These are phyloP conservation scores for Turritopsis dohrnii DNA, from an alignment of 30 jellyfish, hydroid and myxozoan genomes.

Conservation along the genomic window DNA sequence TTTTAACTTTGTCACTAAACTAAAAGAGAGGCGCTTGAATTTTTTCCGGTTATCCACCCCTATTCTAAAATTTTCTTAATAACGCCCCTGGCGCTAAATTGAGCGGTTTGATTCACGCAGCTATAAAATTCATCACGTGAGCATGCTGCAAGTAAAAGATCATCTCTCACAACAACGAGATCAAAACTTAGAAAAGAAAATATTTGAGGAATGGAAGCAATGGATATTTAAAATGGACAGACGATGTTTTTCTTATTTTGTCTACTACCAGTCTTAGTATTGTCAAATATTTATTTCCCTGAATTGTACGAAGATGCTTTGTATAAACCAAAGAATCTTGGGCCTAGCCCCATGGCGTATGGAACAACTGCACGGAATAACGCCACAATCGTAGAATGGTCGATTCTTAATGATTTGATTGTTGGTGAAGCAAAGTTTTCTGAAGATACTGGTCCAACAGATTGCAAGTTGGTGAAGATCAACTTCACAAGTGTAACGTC, in stretches of 20 bases:
- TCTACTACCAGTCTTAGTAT: background rate
- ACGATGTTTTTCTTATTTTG: background rate
- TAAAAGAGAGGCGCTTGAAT: too few species aligned
- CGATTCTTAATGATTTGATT: conserved; percentile 52
- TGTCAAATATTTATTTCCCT: conserved; percentile 75
- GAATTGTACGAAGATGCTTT: conserved; percentile 89
- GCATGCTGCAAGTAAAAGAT: background rate
- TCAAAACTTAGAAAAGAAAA: background rate
- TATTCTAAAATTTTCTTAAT: too few species aligned
- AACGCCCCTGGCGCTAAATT: too few species aligned
- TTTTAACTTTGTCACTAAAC: too few species aligned
- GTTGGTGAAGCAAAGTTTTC: conserved; percentile 75
- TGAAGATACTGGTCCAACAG: conserved; percentile 80
- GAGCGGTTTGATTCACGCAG: background rate
- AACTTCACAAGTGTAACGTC: conserved; percentile 51
- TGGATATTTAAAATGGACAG: background rate
- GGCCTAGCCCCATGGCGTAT: conserved; percentile 91
- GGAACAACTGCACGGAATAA: conserved; percentile 61
- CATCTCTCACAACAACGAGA: background rate
- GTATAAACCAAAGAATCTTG: conserved; percentile 85
- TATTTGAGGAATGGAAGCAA: background rate
- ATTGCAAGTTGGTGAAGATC: conserved; percentile 62
- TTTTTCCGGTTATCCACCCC: too few species aligned
- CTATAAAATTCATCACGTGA: background rate
- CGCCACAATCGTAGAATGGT: conserved; percentile 85